Conservation (phyloP, 2,888 invertebrate species). For the Rhyacophila evoluta region DNA sequence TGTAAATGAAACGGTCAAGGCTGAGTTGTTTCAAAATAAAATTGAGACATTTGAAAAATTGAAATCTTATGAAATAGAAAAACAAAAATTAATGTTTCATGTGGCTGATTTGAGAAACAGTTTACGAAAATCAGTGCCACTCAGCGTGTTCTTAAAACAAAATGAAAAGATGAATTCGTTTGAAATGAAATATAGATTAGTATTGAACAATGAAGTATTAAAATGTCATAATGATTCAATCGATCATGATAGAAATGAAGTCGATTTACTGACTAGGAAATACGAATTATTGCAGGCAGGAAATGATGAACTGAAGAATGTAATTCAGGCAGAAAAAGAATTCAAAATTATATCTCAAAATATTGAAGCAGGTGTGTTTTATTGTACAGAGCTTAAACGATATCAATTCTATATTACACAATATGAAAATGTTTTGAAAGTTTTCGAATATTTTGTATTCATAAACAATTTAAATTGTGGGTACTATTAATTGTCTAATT, state of each 20-base stretch:
- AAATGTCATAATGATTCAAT: slow-evolving; percentile 47
- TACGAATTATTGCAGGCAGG: slow-evolving; percentile 58
- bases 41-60: slow-evolving; percentile 64
- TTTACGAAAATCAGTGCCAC: slow-evolving; percentile 65
- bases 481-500: too few species aligned
- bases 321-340: slow-evolving; percentile 58
- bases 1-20: slow-evolving; percentile 68
- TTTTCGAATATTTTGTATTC: too few species aligned
- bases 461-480: too few species aligned
- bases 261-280: slow-evolving; percentile 55
- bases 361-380: slow-evolving; percentile 25
- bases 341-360: not conserved
- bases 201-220: slow-evolving; percentile 58
- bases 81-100: slow-evolving; percentile 62
- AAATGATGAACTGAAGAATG: slow-evolving; percentile 69
- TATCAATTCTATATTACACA: too few species aligned
- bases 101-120: slow-evolving; percentile 65
- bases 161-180: slow-evolving; percentile 67
- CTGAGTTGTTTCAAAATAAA: slow-evolving; percentile 66
- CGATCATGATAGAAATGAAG: slow-evolving; percentile 57
- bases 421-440: too few species aligned
- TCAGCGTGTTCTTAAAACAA: slow-evolving; percentile 68
- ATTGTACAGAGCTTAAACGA: too few species aligned
- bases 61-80: slow-evolving; percentile 64
- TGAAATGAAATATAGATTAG: slow-evolving; percentile 68